Conservation (phyloP, 1,140 invertebrate genomes). For the Bradysia coprophila region DNA sequence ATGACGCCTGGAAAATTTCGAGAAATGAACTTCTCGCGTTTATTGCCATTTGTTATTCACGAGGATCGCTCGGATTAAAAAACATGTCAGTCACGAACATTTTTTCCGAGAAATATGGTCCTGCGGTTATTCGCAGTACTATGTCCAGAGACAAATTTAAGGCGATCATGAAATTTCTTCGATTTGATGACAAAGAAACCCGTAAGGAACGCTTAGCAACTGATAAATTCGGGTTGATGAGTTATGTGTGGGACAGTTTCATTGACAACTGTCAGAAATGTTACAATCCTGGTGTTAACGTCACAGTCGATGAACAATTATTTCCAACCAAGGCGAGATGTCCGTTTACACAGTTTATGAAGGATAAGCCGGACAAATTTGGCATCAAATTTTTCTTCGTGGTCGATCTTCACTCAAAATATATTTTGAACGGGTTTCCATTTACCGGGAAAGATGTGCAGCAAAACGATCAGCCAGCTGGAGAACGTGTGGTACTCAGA, state of each 20-base stretch:
- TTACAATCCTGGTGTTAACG: constrained; percentile 15
- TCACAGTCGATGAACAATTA: constrained; percentile 21
- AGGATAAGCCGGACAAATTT: constrained; percentile 12
- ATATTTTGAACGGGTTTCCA: constrained; percentile 13
- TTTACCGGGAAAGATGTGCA: constrained; percentile 13
- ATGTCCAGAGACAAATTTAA: neutral
- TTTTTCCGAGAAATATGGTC: too few species aligned
- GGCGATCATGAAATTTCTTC: constrained; percentile 3
- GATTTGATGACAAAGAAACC: constrained; percentile 15
- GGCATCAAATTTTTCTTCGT: constrained; percentile 7
- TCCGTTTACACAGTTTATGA: constrained; percentile 20
- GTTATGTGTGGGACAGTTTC: constrained; percentile 18
- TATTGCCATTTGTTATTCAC: too few species aligned
- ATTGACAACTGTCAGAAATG: constrained; percentile 17
- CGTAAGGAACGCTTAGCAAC: constrained; percentile 11
- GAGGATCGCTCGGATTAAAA: too few species aligned
- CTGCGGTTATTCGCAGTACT: too few species aligned
- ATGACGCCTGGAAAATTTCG: too few species aligned
- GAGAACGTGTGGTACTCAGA: constrained; percentile 11
- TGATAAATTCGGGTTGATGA: constrained; percentile 19
- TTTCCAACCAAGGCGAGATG: constrained; percentile 20
- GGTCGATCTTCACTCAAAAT: constrained; percentile 1
- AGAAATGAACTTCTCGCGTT: too few species aligned
- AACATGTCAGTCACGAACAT: too few species aligned
- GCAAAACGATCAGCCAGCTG: constrained; percentile 4